Evolutionary conservation across 2,888 invertebrate genomes (phyloP).

Genomic region (Rhabditophanes sp.): DNA sequence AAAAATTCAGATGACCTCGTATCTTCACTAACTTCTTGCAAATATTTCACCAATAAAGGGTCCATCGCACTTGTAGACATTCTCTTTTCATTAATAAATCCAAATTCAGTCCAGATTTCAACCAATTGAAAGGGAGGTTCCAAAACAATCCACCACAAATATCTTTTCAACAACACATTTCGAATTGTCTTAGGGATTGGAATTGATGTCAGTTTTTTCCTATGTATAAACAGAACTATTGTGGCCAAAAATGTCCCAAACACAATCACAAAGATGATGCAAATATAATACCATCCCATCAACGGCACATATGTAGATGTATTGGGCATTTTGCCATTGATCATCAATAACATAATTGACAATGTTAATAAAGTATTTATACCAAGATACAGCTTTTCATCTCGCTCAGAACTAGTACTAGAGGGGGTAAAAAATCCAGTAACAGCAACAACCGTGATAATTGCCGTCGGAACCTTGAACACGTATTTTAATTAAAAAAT

Average conservation of each 20-base stretch:
- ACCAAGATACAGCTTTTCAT: constrained; percentile 35
- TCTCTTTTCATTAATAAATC: constrained; percentile 23
- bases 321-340: constrained; percentile 47
- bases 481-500: constrained; percentile 7
- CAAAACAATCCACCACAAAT: constrained; percentile 13
- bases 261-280: constrained; percentile 49
- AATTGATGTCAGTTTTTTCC: constrained; percentile 10
- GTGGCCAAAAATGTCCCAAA: constrained; percentile 48
- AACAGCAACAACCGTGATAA: constrained; percentile 39
- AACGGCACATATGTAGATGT: constrained; percentile 48
- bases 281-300: constrained; percentile 49
- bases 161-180: constrained; percentile 9
- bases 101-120: constrained; percentile 40
- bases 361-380: constrained; percentile 43
- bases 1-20: constrained; percentile 6
- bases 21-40: constrained; percentile 13
- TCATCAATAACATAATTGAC: constrained; percentile 48
- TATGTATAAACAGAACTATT: constrained; percentile 47
- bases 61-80: constrained; percentile 19
- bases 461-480: constrained; percentile 35
- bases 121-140: constrained; percentile 27
- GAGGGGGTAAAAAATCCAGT: constrained; percentile 43
- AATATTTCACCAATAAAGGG: constrained; percentile 17
- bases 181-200: constrained; percentile 15
- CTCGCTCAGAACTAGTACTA: constrained; percentile 32